Conservation (phyloP, 2,888 invertebrate species). For the Dascillus cervinus region DNA sequence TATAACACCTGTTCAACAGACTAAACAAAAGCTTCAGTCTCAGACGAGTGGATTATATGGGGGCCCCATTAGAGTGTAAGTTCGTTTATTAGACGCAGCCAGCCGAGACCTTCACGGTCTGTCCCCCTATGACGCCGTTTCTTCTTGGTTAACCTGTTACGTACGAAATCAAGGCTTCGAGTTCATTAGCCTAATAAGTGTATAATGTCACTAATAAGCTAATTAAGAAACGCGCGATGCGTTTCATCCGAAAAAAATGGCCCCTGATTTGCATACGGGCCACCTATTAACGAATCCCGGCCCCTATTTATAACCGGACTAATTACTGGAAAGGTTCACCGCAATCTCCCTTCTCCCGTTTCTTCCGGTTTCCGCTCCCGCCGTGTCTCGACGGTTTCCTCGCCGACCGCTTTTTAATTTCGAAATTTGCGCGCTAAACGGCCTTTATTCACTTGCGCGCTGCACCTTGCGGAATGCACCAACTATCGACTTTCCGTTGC, state of each 20-base stretch:
- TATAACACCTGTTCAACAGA: slow-evolving; percentile 17
- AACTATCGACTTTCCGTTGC: slow-evolving; percentile 27
- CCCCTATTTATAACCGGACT: too few relatives aligned
- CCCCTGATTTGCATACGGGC: too few relatives aligned
- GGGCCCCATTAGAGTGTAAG: slow-evolving; percentile 16
- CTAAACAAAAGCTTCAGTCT: slow-evolving; percentile 14
- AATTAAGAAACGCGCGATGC: too few relatives aligned
- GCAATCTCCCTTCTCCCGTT: too few relatives aligned
- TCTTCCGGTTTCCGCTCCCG: too few relatives aligned
- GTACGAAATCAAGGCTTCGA: slow-evolving; percentile 10
- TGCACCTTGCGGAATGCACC: slow-evolving; percentile 21
- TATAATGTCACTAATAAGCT: too few relatives aligned
- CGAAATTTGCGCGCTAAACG: slow-evolving; percentile 1
- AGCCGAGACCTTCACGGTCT: slow-evolving; percentile 33
- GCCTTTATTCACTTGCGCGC: slow-evolving; percentile 9
- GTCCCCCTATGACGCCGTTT: slow-evolving; percentile 14
- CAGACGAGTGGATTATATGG: slow-evolving; percentile 21
- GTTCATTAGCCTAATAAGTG: slow-evolving; percentile 11
- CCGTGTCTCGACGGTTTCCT: neutral
- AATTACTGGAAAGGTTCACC: too few relatives aligned
- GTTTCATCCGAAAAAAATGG: too few relatives aligned
- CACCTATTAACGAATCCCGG: too few relatives aligned
- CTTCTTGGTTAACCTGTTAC: slow-evolving; percentile 3
- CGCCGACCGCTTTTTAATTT: neutral
- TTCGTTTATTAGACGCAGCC: slow-evolving; percentile 23